A percentile compares a stretch with the other conserved stretches of the same genome.
phyloP scores from a whole-genome alignment of 2,888 invertebrate genomes.

The Callyntrura sp. region DNA sequence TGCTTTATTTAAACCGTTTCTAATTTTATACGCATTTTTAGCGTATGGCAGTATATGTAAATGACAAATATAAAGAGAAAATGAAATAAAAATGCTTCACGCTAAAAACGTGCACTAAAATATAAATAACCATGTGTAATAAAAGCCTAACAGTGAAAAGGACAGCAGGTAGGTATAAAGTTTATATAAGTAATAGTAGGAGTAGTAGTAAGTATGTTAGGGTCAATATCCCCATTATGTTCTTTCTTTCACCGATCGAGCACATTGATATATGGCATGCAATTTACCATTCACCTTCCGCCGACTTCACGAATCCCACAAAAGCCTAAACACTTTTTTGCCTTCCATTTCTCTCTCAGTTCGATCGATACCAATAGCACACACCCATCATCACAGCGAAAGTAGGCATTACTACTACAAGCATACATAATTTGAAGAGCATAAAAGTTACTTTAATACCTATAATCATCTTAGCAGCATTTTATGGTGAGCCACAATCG shows the following conservation, averaged over 20 bases:
- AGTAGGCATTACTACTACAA: background rate
- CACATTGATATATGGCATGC: conserved; percentile 70
- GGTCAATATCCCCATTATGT: conserved; percentile 72
- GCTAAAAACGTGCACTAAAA: too few species aligned
- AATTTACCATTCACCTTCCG: conserved; percentile 66
- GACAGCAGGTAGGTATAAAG: background rate
- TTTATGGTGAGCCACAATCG: conserved; percentile 10
- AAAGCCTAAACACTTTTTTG: conserved; percentile 35
- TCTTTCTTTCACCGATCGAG: background rate
- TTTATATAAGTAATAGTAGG: too few species aligned
- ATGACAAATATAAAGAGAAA: too few species aligned
- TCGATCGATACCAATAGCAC: conserved; percentile 53
- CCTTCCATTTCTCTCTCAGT: conserved; percentile 18
- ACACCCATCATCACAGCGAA: background rate
- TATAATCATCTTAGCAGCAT: background rate
- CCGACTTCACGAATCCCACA: background rate
- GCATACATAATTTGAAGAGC: background rate
- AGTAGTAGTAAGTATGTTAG: conserved; percentile 49
- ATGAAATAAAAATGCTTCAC: too few species aligned
- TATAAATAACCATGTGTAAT: background rate
- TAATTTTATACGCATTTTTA: too few species aligned
- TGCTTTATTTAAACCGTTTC: too few species aligned
- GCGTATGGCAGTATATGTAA: too few species aligned
- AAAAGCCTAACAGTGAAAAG: background rate
- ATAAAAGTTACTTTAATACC: background rate